These are phyloP conservation scores for Papilio demoleus DNA, from an alignment of 2,888 invertebrate species.

Conservation along the genomic window DNA sequence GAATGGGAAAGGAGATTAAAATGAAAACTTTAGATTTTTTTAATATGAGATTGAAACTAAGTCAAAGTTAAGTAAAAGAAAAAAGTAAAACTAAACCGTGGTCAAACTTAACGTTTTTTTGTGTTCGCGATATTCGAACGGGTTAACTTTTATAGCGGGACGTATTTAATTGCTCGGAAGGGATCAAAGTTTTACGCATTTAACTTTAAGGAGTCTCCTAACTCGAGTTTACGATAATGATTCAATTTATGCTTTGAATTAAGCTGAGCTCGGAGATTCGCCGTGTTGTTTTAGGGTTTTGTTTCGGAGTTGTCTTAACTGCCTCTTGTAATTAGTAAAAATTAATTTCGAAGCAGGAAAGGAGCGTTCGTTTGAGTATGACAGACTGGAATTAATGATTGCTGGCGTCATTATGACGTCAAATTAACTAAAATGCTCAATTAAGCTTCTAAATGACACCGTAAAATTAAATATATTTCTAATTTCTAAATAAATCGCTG, in stretches of 20 bases:
- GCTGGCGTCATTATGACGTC: constrained; percentile 26
- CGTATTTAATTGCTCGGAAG: constrained; percentile 46
- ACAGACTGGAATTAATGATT: constrained; percentile 32
- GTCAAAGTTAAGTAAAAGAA: constrained; percentile 2
- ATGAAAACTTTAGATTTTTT: too few relatives aligned
- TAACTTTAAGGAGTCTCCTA: constrained; percentile 52
- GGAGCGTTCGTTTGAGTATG: constrained; percentile 27
- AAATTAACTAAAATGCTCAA: constrained; percentile 2
- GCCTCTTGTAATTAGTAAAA: constrained; percentile 39
- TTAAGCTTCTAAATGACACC: background rate
- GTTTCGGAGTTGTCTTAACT: constrained; percentile 34
- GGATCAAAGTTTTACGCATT: constrained; percentile 51
- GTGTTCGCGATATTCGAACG: constrained; percentile 24
- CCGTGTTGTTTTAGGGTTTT: constrained; percentile 40
- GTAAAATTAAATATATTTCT: background rate
- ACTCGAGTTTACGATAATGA: constrained; percentile 56
- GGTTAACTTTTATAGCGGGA: constrained; percentile 44
- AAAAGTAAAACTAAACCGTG: constrained; percentile 15
- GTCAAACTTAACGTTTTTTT: constrained; percentile 24
- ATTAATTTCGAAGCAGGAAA: constrained; percentile 32
- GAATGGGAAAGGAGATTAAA: too few relatives aligned
- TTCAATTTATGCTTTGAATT: constrained; percentile 50
- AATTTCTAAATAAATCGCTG: too few relatives aligned
- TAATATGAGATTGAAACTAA: too few relatives aligned
- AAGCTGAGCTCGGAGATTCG: constrained; percentile 39